phyloP scores from a whole-genome alignment of 30 jellyfish, hydroid and myxozoan species.

The Catostylus mosaicus region DNA sequence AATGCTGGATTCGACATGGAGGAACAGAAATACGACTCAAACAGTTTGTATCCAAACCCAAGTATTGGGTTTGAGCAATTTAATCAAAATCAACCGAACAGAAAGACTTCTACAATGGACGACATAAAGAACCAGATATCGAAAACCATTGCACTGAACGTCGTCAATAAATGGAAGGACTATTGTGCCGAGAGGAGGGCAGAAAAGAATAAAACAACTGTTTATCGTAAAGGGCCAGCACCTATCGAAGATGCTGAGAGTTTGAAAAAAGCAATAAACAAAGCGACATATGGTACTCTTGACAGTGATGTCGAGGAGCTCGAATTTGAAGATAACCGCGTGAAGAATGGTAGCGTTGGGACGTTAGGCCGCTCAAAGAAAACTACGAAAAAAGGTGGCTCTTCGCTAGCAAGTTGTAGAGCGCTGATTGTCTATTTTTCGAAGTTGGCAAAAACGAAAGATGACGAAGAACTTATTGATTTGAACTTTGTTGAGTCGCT shows the following conservation, averaged over 20 bases:
- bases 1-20: conserved; percentile 73
- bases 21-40: not conserved
- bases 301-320: conserved; percentile 97
- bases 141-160: conserved; percentile 69
- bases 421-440: conserved; percentile 96
- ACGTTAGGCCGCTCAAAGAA: conserved; percentile 60
- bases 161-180: conserved; percentile 87
- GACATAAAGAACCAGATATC: conserved; percentile 71
- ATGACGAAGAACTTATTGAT: conserved; percentile 95
- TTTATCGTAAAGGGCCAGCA: conserved; percentile 98
- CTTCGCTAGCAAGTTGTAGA: conserved; percentile 98
- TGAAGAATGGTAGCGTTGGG: conserved; percentile 52
- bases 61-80: conserved; percentile 33
- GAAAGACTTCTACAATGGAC: conserved; percentile 39
- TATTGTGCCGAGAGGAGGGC: conserved; percentile 82
- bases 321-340: conserved; percentile 89
- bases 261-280: conserved; percentile 75
- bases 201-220: conserved; percentile 85
- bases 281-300: conserved; percentile 96
- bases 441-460: conserved; percentile 90
- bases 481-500: conserved; percentile 93
- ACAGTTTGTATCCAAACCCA: not conserved
- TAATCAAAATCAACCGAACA: not conserved
- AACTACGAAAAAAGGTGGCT: conserved; percentile 66
- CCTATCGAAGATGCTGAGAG: conserved; percentile 97